phyloP scores from a whole-genome alignment of 2,888 invertebrate species.

The Euspilapteryx auroguttella region DNA sequence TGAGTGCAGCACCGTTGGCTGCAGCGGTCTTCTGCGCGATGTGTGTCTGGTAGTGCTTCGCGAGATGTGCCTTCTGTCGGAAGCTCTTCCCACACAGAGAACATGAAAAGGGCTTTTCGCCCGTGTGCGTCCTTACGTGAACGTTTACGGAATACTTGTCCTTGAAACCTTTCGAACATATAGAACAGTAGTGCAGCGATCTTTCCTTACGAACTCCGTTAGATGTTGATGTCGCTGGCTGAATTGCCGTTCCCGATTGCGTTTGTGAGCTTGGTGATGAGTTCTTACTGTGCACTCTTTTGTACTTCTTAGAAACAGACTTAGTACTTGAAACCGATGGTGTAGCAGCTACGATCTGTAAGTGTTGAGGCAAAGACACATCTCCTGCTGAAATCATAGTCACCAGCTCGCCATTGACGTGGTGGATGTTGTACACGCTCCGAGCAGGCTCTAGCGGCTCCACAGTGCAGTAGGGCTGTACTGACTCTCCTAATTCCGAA shows the following conservation, averaged over 20 bases:
- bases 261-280: conserved; percentile 36
- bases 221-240: conserved; percentile 64
- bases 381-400: conserved; percentile 51
- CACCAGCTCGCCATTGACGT: conserved; percentile 46
- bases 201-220: conserved; percentile 82
- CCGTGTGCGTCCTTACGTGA: conserved; percentile 96
- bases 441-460: conserved; percentile 53
- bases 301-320: conserved; percentile 70
- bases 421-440: conserved; percentile 58
- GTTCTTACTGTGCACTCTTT: conserved; percentile 61
- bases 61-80: conserved; percentile 88
- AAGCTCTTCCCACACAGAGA: conserved; percentile 92
- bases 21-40: conserved; percentile 81
- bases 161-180: conserved; percentile 92
- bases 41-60: conserved; percentile 92
- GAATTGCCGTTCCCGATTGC: conserved; percentile 36
- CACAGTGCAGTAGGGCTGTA: conserved; percentile 69
- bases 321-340: conserved; percentile 66
- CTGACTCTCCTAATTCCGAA: conserved; percentile 77
- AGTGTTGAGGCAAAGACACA: conserved; percentile 45
- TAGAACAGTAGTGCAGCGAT: conserved; percentile 87
- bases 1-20: conserved; percentile 63
- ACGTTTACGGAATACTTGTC: conserved; percentile 98
- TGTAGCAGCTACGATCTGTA: conserved; percentile 61
- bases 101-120: conserved; percentile 96